Evolutionary conservation across 2,113 vertebrate species (phyloP), one percentile per base, ranked within the genome.

Genomic region (Pseudorhombus dupliciocellatus): DNA sequence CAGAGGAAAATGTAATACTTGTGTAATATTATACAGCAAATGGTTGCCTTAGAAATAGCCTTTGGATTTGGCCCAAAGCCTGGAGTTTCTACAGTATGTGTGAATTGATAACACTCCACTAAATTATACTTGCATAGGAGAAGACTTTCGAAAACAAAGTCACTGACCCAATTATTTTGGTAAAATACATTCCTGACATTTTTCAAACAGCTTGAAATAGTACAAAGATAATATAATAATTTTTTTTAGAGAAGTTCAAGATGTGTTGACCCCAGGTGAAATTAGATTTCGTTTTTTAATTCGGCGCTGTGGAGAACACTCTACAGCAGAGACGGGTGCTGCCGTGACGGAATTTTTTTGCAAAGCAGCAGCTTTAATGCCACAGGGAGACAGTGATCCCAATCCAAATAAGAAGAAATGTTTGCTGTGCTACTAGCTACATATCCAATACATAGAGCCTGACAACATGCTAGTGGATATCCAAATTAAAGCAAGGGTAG

Each of bases 91-190:
- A 11, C 55, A 52, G 55, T 44, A 34, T 24, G 21, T 46, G 46
- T 42, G 42, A 18, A 18, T 20, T 21, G 24, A 22, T 34, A 55
- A 34, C n/a, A 37, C 12, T 40, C 24, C 2, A 16, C 24, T 54
- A 5, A 26, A 26, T 54, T 25, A 22, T 22, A 52, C 50, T 52
- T 52, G 9, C 2, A 52, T 52, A 52, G 50, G 20, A 52, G 24
- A 52, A 52, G 3, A 20, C 20, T 7, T 50, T 21, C 10, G 24
- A 52, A 52, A 57, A 70, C 40, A 10, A 44, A 53, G 40, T 31
- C 50, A 56, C 60, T 61, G 56, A 65, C 34, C 37, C 37, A 70
- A 54, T 74, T 74, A 67, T 6, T 66, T 63, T 11, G 46, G 24
- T 60, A 2, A 74, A 63, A 66, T 68, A 28, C 25, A 31, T 65